phyloP scores from a whole-genome alignment of 1,140 invertebrate genomes.

The Trichonephila clavata region DNA sequence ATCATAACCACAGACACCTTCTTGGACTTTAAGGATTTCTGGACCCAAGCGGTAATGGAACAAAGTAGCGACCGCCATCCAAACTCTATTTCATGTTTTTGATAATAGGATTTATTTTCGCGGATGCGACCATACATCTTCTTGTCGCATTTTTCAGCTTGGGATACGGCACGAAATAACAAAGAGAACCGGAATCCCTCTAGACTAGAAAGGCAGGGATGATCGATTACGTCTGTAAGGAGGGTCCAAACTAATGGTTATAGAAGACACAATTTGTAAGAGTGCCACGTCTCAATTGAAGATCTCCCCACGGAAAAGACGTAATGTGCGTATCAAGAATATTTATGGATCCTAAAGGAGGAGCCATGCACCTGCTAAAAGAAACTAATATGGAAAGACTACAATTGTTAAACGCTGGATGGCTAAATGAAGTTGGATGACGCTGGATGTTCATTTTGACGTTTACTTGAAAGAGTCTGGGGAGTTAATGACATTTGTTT shows the following conservation, averaged over 20 bases:
- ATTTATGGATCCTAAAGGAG: slow-evolving; percentile 64
- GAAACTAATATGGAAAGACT: slow-evolving; percentile 25
- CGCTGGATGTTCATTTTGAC: neutral
- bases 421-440: neutral
- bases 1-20: slow-evolving; percentile 14
- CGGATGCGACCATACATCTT: slow-evolving; percentile 47
- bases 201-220: slow-evolving; percentile 28
- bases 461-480: neutral
- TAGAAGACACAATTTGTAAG: slow-evolving; percentile 71
- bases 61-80: slow-evolving; percentile 13
- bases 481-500: too few species aligned
- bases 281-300: slow-evolving; percentile 74
- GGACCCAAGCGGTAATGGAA: neutral
- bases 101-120: slow-evolving; percentile 67
- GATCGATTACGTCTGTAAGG: slow-evolving; percentile 53
- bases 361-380: slow-evolving; percentile 30
- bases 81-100: slow-evolving; percentile 60
- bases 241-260: slow-evolving; percentile 63
- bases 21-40: neutral
- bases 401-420: neutral
- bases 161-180: neutral
- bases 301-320: slow-evolving; percentile 49
- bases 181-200: slow-evolving; percentile 59
- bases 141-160: slow-evolving; percentile 47
- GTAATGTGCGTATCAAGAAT: slow-evolving; percentile 68